Evolutionary conservation across 2,113 vertebrate genomes (phyloP).

Genomic region (Pseudopipra pipra): DNA sequence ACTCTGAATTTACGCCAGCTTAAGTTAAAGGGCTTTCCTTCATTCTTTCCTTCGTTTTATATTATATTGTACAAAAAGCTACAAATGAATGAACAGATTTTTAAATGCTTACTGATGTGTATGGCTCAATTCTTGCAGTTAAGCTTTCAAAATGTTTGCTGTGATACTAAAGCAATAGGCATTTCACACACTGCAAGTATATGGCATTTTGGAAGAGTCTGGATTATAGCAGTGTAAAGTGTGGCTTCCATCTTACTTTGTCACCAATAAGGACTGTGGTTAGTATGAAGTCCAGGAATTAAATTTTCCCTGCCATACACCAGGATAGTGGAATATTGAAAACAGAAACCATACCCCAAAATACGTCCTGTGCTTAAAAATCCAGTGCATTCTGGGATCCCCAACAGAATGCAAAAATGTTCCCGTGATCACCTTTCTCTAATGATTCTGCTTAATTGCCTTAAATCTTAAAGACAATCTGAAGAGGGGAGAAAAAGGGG

Average conservation of each 20-base stretch:
- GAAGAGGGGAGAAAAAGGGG: neutral
- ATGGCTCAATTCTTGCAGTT: neutral
- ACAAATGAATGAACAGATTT: neutral
- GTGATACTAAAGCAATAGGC: neutral
- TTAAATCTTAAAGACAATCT: neutral
- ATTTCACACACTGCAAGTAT: neutral
- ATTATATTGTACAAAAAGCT: neutral
- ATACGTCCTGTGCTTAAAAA: neutral
- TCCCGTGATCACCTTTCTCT: neutral
- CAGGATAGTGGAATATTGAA: neutral
- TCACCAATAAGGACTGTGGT: neutral
- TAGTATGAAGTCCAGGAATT: neutral
- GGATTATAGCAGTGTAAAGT: neutral
- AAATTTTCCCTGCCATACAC: neutral
- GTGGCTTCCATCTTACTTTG: neutral
- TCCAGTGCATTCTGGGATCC: neutral
- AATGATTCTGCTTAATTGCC: neutral
- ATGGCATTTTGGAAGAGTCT: neutral
- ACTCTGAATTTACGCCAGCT: neutral
- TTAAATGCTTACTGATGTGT: neutral
- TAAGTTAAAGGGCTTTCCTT: neutral
- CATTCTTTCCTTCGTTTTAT: neutral
- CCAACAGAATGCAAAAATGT: neutral
- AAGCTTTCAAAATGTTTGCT: neutral
- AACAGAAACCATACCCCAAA: neutral